phyloP scores from a whole-genome alignment of 2,797 vertebrate species.

The Remorina albescens region DNA sequence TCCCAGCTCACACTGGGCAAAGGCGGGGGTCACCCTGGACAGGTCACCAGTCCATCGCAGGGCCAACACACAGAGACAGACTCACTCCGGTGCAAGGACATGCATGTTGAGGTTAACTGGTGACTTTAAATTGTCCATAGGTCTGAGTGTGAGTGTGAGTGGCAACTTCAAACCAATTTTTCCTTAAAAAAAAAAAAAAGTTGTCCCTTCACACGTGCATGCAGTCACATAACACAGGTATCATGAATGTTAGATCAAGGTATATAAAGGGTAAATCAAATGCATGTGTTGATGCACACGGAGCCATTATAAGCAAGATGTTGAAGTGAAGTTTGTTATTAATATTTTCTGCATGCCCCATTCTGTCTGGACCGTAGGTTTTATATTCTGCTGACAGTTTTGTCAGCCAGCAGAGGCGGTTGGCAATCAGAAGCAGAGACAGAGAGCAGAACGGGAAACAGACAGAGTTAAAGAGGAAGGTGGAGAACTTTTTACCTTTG shows the following conservation, averaged over 20 bases:
- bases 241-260: background rate
- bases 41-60: too few species aligned
- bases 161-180: too few species aligned
- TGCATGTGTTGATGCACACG: background rate
- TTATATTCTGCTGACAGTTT: conserved; percentile 50
- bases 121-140: too few species aligned
- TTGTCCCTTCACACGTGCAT: conserved; percentile 18
- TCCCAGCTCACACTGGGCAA: too few species aligned
- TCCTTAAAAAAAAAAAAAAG: conserved; percentile 57
- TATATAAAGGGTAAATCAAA: too few species aligned
- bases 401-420: conserved; percentile 24
- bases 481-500: conserved; percentile 60
- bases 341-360: conserved; percentile 39
- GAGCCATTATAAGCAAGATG: background rate
- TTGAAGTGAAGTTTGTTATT: conserved; percentile 14
- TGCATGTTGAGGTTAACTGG: too few species aligned
- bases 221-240: background rate
- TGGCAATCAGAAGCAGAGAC: conserved; percentile 34
- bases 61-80: too few species aligned
- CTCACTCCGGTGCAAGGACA: too few species aligned
- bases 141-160: too few species aligned
- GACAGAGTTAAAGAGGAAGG: conserved; percentile 7
- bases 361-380: conserved; percentile 34
- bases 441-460: conserved; percentile 30
- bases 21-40: too few species aligned